These are phyloP conservation scores for Aptenodytes patagonicus DNA, from an alignment of 2,113 vertebrate species.

Conservation along the genomic window DNA sequence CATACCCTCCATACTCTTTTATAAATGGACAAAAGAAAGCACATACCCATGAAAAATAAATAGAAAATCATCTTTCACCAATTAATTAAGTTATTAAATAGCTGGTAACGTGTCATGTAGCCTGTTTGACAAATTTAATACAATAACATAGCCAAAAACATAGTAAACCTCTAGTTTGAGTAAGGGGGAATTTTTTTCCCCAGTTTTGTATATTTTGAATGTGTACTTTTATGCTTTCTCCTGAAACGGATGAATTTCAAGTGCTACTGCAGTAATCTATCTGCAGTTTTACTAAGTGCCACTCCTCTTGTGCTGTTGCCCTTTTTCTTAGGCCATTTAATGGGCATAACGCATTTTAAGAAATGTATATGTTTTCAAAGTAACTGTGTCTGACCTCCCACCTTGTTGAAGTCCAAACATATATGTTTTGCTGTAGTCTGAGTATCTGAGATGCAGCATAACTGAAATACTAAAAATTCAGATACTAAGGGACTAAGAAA, in stretches of 20 bases:
- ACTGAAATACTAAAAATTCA: not conserved
- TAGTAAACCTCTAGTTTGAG: not conserved
- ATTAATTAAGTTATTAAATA: not conserved
- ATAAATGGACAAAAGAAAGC: not conserved
- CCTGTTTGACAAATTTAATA: not conserved
- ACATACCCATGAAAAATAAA: not conserved
- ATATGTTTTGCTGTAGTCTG: constrained; percentile 7
- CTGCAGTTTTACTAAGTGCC: constrained; percentile 50
- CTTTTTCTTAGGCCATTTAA: constrained; percentile 50
- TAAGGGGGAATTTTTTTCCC: not conserved
- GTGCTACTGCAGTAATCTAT: constrained; percentile 55
- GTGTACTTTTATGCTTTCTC: constrained; percentile 16
- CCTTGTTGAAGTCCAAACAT: constrained; percentile 22
- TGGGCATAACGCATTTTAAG: constrained; percentile 52
- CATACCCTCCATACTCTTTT: not conserved
- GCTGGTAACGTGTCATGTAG: not conserved
- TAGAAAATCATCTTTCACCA: not conserved
- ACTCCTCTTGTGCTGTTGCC: constrained; percentile 13
- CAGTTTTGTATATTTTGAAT: not conserved
- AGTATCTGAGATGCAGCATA: constrained; percentile 12
- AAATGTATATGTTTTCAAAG: constrained; percentile 73
- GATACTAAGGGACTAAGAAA: not conserved
- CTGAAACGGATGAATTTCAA: not conserved
- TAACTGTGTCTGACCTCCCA: constrained; percentile 66
- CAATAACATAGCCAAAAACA: not conserved